Evolutionary conservation across 30 jellyfish, hydroid and myxozoan genomes (phyloP), one percentile per base, ranked within the genome.

Genomic region (Turritopsis rubra): DNA sequence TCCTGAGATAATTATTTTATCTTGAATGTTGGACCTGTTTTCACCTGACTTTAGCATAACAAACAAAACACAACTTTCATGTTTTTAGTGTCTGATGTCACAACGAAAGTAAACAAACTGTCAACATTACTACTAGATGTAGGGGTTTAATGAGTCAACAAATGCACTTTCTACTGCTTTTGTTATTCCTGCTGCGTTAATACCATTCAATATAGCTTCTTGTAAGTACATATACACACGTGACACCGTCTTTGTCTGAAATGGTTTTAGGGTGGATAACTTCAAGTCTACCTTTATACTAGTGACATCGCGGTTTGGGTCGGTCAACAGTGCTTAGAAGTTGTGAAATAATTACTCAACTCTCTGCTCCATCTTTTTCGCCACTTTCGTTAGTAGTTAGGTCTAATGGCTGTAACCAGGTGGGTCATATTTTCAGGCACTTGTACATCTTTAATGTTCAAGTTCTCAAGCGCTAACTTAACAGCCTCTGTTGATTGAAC

Each of bases 11-110:
- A 68, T 68, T 68, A 68, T 41, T 41, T 41, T 41, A 41, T 68
- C 77, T 68, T 68, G 77, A 68, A 68, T 68, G 77, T 68, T 68
- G 77, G 77, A 68, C 77, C 77, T 26, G 77, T 68, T 68, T 68
- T 41, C 60, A 13, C 60, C 60, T 41, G 60, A 41, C 60, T 41
- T 68, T 68, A 22, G 28, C 77, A 1, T 26, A 68, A 26, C 7
- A 22, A 68, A 68, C 28, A 68, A 68, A 68, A 68, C 77, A 68
- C 77, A 68, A 68, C 30, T 68, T 68, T 68, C 77, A 68, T 68
- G 8, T 68, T 68, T 16, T 68, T 68, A 68, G 5, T 68, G 77
- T 68, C 77, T 16, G 30, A 68, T 68, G 77, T 68, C 77, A 68
- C 60, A 41, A 68, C 77, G 17, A 68, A 68, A 68, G 77, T 68